Evolutionary conservation across 2,113 vertebrate genomes (phyloP).

Genomic region (Caranx melampygus): DNA sequence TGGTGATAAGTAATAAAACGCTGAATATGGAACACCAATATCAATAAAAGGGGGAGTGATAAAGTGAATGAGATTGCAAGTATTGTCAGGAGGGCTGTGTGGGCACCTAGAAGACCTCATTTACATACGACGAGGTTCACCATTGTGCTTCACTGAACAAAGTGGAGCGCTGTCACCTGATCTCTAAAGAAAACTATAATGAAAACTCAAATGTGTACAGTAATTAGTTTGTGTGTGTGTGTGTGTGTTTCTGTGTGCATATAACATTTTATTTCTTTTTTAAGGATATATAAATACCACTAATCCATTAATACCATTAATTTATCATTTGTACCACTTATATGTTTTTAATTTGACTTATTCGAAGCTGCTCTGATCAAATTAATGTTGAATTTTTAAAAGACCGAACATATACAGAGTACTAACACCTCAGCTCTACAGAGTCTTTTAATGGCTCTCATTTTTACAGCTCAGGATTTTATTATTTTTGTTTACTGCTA

Average conservation of each 20-base stretch:
- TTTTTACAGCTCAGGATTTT: conserved; percentile 8
- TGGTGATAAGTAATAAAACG: conserved; percentile 71
- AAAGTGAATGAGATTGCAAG: conserved; percentile 64
- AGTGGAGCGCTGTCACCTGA: conserved; percentile 43
- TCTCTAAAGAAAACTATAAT: conserved; percentile 35
- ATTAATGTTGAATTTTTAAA: not conserved
- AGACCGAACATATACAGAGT: not conserved
- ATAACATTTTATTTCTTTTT: not conserved
- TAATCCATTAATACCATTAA: too few species aligned
- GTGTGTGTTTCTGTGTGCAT: not conserved
- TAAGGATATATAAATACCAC: not conserved
- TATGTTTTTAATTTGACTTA: not conserved
- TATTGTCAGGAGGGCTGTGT: conserved; percentile 48
- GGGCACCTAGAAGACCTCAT: conserved; percentile 60
- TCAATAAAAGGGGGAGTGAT: conserved; percentile 63
- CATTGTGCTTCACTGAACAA: conserved; percentile 52
- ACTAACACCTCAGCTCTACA: conserved; percentile 6
- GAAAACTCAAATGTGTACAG: conserved; percentile 26
- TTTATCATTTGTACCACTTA: not conserved
- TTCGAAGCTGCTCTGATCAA: conserved; percentile 4
- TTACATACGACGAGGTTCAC: conserved; percentile 54
- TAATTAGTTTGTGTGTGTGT: conserved; percentile 9
- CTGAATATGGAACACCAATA: conserved; percentile 68
- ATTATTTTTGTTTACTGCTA: conserved; percentile 14
- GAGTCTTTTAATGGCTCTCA: not conserved